Percentiles rank a stretch among this genome's conserved stretches.
Conservation (phyloP, 2,888 invertebrate species). For the Ichneumon xanthorius region DNA sequence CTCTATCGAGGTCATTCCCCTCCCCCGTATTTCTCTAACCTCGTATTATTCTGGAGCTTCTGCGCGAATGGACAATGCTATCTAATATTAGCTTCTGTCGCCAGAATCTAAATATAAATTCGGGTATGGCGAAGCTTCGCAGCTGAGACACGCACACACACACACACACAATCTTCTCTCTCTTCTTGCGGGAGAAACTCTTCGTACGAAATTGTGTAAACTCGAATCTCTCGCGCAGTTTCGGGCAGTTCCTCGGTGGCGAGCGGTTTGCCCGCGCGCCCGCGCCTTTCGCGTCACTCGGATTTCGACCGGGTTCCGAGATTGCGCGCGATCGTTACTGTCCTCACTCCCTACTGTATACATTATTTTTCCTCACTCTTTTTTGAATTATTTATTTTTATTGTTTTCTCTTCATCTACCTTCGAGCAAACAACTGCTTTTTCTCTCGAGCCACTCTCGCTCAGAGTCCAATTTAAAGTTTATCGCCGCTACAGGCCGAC, state of each 20-base stretch:
- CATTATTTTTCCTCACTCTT: not conserved
- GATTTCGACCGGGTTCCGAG: not conserved
- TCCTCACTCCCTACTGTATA: not conserved
- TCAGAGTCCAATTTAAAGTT: slow-evolving; percentile 32
- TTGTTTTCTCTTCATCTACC: not conserved
- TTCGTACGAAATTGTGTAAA: slow-evolving; percentile 38
- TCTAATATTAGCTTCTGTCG: slow-evolving; percentile 66
- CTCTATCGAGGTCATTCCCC: slow-evolving; percentile 51
- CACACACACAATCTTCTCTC: not conserved
- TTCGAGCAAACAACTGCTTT: not conserved
- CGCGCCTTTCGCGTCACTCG: slow-evolving; percentile 12
- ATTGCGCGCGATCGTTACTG: not conserved
- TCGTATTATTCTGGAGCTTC: slow-evolving; percentile 53
- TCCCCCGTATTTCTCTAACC: slow-evolving; percentile 6
- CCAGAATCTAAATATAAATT: slow-evolving; percentile 64
- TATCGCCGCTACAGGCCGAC: slow-evolving; percentile 21
- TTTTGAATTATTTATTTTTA: not conserved
- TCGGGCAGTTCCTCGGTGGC: slow-evolving; percentile 45
- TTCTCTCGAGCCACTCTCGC: not conserved
- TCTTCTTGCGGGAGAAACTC: slow-evolving; percentile 43
- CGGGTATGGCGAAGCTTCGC: slow-evolving; percentile 40
- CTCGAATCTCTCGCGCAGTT: slow-evolving; percentile 27
- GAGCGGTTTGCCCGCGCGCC: slow-evolving; percentile 34
- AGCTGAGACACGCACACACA: slow-evolving; percentile 33
- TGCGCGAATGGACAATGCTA: slow-evolving; percentile 60